Evolutionary conservation across 2,797 vertebrate genomes (phyloP).

Genomic region (Ctenosaura bakeri): DNA sequence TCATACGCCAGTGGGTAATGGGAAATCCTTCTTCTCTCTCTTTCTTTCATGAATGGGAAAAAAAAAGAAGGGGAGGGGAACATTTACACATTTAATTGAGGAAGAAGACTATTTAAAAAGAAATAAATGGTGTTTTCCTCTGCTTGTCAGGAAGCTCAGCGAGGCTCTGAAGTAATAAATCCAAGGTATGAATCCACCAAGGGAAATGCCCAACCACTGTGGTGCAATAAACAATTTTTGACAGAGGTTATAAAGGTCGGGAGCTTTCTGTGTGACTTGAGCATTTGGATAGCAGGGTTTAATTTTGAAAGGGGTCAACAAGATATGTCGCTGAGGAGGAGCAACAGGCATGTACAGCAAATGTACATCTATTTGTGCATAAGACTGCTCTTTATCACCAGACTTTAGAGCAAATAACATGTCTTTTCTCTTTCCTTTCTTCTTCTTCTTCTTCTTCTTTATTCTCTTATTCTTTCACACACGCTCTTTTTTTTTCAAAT

Average conservation of each 20-base stretch:
- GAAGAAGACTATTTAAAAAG: constrained; percentile 62
- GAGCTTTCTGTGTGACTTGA: constrained; percentile 61
- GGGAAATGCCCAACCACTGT: constrained; percentile 63
- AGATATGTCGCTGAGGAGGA: constrained; percentile 45
- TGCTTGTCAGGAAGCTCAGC: constrained; percentile 51
- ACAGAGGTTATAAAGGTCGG: constrained; percentile 74
- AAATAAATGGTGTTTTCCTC: constrained; percentile 66
- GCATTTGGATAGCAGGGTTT: constrained; percentile 67
- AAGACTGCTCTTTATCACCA: background rate
- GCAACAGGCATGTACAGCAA: background rate
- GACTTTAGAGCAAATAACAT: background rate
- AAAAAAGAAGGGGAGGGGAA: constrained; percentile 25
- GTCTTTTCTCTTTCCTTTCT: background rate
- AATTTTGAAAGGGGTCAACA: constrained; percentile 62
- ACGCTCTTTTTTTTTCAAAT: background rate
- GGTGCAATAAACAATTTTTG: constrained; percentile 77
- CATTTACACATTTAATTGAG: constrained; percentile 59
- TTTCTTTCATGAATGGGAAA: constrained; percentile 30
- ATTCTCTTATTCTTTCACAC: background rate
- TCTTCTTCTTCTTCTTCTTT: background rate
- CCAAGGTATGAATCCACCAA: constrained; percentile 57
- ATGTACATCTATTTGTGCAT: constrained; percentile 12
- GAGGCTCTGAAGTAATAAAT: constrained; percentile 70
- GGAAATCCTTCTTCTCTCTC: constrained; percentile 21
- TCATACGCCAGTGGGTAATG: background rate